A percentile compares a stretch with the other conserved stretches of the same genome.
Conservation (phyloP, 2,797 vertebrate genomes). For the Sciurus carolinensis region DNA sequence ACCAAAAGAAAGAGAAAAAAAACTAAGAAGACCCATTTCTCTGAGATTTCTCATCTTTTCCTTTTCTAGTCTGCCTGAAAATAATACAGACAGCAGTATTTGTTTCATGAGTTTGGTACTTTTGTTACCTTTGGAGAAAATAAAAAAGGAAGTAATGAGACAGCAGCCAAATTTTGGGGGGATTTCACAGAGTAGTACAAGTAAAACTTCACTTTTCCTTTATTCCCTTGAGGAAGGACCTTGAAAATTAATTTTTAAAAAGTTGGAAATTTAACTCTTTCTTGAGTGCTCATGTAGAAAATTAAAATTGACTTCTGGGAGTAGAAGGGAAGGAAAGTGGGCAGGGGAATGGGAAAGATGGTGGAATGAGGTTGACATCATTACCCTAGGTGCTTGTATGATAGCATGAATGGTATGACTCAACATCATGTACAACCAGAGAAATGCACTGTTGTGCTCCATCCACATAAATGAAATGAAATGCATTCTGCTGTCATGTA, state of each 20-base stretch:
- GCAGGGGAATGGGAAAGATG: no score
- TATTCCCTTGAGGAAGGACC: neutral
- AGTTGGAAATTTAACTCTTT: neutral
- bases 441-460: no score
- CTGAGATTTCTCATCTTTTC: neutral
- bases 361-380: no score
- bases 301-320: neutral
- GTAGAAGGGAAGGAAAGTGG: no score
- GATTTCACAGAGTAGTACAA: neutral
- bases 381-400: no score
- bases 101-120: neutral
- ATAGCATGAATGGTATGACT: no score
- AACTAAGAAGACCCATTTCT: neutral
- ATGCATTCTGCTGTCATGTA: no score
- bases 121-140: neutral
- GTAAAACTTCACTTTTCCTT: neutral
- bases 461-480: no score
- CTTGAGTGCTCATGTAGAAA: neutral
- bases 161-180: neutral
- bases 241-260: neutral
- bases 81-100: neutral
- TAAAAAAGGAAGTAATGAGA: neutral
- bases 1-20: neutral
- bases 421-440: no score
- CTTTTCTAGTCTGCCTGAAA: neutral